Percentiles rank a stretch among this genome's conserved stretches.
These are phyloP conservation scores for Melangyna quadrimaculata DNA, from an alignment of 2,888 invertebrate genomes.

Conservation along the genomic window DNA sequence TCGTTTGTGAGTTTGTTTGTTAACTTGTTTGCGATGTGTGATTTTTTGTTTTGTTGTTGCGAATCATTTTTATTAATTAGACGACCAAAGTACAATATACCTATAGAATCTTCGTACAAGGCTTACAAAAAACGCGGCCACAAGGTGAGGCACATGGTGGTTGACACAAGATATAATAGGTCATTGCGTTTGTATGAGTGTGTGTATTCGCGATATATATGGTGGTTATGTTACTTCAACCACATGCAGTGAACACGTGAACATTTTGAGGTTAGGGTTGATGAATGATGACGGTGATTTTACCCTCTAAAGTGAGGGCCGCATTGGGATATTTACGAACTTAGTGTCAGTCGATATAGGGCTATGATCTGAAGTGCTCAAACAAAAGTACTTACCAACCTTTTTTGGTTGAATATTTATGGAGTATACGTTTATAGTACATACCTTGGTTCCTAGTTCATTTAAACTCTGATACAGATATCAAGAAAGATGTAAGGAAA, in stretches of 20 bases:
- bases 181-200: neutral
- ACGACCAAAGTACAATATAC: neutral
- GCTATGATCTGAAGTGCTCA: neutral
- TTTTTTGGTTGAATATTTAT: too few relatives aligned
- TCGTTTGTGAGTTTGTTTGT: neutral
- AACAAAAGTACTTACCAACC: neutral
- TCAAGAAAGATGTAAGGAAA: too few relatives aligned
- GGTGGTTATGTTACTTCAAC: neutral
- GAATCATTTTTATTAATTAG: neutral
- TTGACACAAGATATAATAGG: constrained; percentile 8
- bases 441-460: too few relatives aligned
- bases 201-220: neutral
- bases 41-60: neutral
- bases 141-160: constrained; percentile 13
- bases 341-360: neutral
- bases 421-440: too few relatives aligned
- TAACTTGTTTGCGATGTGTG: neutral
- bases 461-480: too few relatives aligned
- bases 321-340: neutral
- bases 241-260: constrained; percentile 19
- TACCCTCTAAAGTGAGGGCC: neutral
- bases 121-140: neutral
- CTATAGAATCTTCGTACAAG: neutral
- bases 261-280: neutral
- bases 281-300: neutral